phyloP scores from a whole-genome alignment of 2,113 vertebrate genomes.

The Glaucidium brasilianum region DNA sequence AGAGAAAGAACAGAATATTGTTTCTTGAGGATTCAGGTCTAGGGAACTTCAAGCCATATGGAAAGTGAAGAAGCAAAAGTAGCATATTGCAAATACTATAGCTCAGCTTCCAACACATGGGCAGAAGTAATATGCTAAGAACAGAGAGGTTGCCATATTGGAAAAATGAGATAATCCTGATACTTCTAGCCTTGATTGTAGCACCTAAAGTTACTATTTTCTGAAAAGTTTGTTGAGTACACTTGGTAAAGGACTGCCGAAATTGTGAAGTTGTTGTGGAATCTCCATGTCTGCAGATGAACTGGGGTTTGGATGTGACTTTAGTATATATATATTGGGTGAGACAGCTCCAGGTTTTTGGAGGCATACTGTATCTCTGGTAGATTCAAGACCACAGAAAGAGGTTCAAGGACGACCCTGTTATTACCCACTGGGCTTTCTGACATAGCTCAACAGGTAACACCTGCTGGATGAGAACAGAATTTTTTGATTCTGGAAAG shows the following conservation, averaged over 20 bases:
- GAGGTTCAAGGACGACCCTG: neutral
- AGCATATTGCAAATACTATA: neutral
- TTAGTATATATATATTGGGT: neutral
- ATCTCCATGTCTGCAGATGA: neutral
- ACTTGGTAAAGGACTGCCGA: neutral
- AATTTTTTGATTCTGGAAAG: neutral
- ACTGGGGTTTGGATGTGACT: neutral
- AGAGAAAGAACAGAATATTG: neutral
- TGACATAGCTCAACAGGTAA: neutral
- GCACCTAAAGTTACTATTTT: neutral
- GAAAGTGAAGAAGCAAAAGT: neutral
- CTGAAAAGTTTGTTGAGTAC: neutral
- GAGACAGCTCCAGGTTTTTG: neutral
- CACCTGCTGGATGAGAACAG: neutral
- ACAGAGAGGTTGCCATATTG: neutral
- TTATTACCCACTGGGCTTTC: neutral
- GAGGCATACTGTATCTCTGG: neutral
- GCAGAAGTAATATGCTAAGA: neutral
- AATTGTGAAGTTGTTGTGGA: neutral
- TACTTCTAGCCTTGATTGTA: neutral
- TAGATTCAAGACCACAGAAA: neutral
- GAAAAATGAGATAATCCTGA: neutral
- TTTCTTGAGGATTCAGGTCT: neutral
- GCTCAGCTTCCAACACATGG: neutral
- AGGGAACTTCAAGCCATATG: neutral